A percentile compares a stretch with the other conserved stretches of the same genome.
Evolutionary conservation across 2,888 invertebrate genomes (phyloP).

Genomic region (Coremacera marginata): DNA sequence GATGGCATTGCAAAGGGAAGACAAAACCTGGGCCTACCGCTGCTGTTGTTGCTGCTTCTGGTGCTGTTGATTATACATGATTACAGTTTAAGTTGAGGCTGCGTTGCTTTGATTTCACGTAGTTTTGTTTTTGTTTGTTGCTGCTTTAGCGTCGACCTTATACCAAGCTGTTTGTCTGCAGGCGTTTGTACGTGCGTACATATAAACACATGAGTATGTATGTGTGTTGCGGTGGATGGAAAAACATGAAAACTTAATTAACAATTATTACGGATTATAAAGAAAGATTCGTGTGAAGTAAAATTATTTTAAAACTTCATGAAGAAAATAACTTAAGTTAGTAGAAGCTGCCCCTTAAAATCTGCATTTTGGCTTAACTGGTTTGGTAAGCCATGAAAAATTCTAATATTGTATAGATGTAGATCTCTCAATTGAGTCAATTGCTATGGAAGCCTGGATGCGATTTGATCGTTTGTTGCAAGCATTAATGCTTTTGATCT

Average conservation of each 20-base stretch:
- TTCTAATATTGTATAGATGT: too few species aligned
- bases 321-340: too few species aligned
- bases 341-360: too few species aligned
- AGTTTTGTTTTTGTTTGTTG: slow-evolving; percentile 5
- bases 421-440: too few species aligned
- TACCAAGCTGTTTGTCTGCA: background rate
- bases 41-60: background rate
- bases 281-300: background rate
- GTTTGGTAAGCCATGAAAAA: too few species aligned
- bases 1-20: background rate
- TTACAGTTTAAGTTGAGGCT: background rate
- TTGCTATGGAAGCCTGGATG: too few species aligned
- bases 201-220: background rate
- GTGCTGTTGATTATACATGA: background rate
- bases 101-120: slow-evolving; percentile 12
- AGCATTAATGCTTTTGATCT: slow-evolving; percentile 61
- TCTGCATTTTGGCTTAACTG: too few species aligned
- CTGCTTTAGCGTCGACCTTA: background rate
- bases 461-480: background rate
- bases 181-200: too few species aligned
- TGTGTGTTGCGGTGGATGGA: background rate
- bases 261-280: slow-evolving; percentile 39
- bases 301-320: too few species aligned
- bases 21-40: background rate
- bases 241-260: slow-evolving; percentile 46